Evolutionary conservation across 2,797 vertebrate genomes (phyloP).

Genomic region (Bovichtus variegatus): DNA sequence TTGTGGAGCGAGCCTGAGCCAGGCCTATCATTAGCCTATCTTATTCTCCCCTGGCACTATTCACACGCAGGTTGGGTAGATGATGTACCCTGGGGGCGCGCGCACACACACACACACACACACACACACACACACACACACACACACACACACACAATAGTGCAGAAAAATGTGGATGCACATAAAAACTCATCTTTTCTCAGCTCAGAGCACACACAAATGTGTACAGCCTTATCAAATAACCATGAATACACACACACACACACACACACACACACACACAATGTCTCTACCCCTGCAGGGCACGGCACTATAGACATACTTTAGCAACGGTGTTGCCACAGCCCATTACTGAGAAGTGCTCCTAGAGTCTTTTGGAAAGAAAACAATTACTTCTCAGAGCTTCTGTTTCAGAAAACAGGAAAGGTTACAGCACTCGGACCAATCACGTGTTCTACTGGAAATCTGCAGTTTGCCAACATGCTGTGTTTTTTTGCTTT

Average conservation of each 20-base stretch:
- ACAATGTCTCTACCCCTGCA: constrained; percentile 7
- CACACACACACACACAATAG: background rate
- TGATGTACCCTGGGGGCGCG: constrained; percentile 40
- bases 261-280: constrained; percentile 10
- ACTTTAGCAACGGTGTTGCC: constrained; percentile 49
- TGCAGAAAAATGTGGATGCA: background rate
- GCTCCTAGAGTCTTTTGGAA: constrained; percentile 37
- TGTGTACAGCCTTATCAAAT: constrained; percentile 19
- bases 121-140: constrained; percentile 12
- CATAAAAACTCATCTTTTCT: constrained; percentile 11
- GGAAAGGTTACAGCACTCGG: constrained; percentile 30
- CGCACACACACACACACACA: constrained; percentile 22
- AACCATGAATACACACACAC: constrained; percentile 3
- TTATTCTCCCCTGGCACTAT: constrained; percentile 51
- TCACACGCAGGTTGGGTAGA: constrained; percentile 66
- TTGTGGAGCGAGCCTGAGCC: constrained; percentile 59
- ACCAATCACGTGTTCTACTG: constrained; percentile 19
- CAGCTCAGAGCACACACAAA: background rate
- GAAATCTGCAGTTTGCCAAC: constrained; percentile 40
- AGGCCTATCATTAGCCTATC: constrained; percentile 69
- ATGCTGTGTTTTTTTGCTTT: constrained; percentile 16
- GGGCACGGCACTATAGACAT: constrained; percentile 15
- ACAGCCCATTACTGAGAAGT: constrained; percentile 45
- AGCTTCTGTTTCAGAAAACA: constrained; percentile 36
- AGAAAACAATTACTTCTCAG: constrained; percentile 41